phyloP scores from a whole-genome alignment of 2,797 vertebrate species.

The Clarias platycephalus region DNA sequence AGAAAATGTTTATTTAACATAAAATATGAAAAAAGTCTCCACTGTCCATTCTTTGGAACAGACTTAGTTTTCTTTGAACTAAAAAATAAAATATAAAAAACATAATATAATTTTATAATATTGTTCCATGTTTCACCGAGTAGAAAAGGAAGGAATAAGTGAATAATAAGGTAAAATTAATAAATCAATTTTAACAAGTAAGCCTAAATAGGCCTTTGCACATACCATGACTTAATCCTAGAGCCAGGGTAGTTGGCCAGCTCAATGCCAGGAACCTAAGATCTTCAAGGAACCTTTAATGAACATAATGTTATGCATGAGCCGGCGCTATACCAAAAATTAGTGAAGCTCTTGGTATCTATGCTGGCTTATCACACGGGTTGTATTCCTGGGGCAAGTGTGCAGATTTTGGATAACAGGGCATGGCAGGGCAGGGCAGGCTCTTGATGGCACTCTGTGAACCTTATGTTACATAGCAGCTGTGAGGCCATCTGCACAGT shows the following conservation, averaged over 20 bases:
- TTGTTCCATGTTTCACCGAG: background rate
- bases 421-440: background rate
- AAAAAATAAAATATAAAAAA: background rate
- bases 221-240: background rate
- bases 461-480: background rate
- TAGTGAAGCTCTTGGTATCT: background rate
- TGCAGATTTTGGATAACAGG: background rate
- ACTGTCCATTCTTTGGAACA: background rate
- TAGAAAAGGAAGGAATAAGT: background rate
- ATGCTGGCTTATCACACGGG: background rate
- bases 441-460: background rate
- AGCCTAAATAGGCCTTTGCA: background rate
- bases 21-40: background rate
- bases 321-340: background rate
- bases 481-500: background rate
- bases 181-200: no score
- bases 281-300: background rate
- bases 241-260: background rate
- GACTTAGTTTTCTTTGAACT: background rate
- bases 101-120: background rate
- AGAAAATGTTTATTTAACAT: background rate
- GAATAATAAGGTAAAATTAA: no score
- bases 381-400: background rate
- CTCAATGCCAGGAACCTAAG: background rate
- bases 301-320: background rate